Percentiles rank a stretch among this genome's conserved stretches.
phyloP scores from a whole-genome alignment of 2,888 invertebrate species.

The Meta bourneti region DNA sequence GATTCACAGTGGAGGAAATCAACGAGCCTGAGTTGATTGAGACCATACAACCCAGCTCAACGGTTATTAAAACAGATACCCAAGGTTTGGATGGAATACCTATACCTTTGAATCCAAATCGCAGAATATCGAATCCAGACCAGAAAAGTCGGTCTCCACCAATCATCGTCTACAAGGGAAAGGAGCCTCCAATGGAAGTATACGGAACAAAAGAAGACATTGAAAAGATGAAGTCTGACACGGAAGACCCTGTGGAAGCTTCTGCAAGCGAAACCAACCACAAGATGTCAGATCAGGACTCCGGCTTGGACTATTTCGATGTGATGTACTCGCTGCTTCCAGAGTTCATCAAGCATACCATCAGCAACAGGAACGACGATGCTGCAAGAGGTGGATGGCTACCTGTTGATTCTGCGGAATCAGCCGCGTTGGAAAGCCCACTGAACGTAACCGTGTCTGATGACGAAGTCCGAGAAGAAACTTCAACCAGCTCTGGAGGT shows the following conservation, averaged over 20 bases:
- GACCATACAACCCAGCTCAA: not conserved
- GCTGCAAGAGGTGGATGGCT: not conserved
- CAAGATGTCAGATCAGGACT: not conserved
- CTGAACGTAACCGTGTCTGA: not conserved
- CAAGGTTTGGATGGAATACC: constrained; percentile 29
- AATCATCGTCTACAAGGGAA: constrained; percentile 60
- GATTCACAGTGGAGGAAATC: not conserved
- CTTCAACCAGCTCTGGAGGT: not conserved
- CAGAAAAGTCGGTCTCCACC: constrained; percentile 18
- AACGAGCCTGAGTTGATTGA: not conserved
- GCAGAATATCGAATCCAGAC: constrained; percentile 3
- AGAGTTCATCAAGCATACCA: constrained; percentile 20
- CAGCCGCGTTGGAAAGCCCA: not conserved
- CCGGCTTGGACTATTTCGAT: not conserved
- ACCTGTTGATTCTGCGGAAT: not conserved
- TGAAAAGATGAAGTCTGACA: not conserved
- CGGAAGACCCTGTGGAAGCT: not conserved
- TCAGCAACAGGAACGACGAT: constrained; percentile 4
- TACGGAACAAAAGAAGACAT: constrained; percentile 65
- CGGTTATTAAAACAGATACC: not conserved
- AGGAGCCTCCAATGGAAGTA: constrained; percentile 49
- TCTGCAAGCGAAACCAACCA: not conserved
- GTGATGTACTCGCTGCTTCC: constrained; percentile 57
- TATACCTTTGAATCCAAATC: not conserved
- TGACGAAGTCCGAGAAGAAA: not conserved